phyloP scores from a whole-genome alignment of 2,113 vertebrate species.

The Motacilla alba region DNA sequence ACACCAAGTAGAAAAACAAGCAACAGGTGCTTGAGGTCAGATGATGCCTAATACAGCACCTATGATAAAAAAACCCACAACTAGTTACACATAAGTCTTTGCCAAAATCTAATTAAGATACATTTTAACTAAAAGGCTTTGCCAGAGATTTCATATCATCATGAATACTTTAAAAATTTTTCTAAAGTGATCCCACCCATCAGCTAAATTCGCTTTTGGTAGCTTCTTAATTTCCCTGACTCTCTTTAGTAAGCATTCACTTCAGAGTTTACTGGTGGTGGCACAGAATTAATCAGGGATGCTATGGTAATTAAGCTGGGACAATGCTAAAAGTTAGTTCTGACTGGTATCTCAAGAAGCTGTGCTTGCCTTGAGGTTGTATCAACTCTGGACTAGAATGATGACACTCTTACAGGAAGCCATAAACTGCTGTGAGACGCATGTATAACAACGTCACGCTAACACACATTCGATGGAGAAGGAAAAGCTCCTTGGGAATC shows the following conservation, averaged over 20 bases:
- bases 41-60: background rate
- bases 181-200: background rate
- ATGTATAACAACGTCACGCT: background rate
- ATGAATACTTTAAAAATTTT: background rate
- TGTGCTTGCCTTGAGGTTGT: background rate
- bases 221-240: background rate
- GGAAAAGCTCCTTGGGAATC: background rate
- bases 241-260: background rate
- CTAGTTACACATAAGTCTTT: accelerated
- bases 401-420: background rate
- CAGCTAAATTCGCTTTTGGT: background rate
- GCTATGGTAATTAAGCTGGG: background rate
- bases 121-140: background rate
- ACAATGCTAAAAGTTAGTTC: background rate
- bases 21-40: background rate
- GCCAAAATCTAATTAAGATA: background rate
- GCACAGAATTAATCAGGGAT: background rate
- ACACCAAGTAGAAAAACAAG: background rate
- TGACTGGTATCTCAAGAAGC: background rate
- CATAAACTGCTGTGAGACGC: background rate
- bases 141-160: background rate
- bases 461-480: background rate
- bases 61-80: background rate
- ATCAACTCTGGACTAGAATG: background rate
- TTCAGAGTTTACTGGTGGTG: background rate